A percentile compares a stretch with the other conserved stretches of the same genome.
These are phyloP conservation scores for Gopherus flavomarginatus DNA, from an alignment of 2,113 vertebrate genomes.

Conservation along the genomic window DNA sequence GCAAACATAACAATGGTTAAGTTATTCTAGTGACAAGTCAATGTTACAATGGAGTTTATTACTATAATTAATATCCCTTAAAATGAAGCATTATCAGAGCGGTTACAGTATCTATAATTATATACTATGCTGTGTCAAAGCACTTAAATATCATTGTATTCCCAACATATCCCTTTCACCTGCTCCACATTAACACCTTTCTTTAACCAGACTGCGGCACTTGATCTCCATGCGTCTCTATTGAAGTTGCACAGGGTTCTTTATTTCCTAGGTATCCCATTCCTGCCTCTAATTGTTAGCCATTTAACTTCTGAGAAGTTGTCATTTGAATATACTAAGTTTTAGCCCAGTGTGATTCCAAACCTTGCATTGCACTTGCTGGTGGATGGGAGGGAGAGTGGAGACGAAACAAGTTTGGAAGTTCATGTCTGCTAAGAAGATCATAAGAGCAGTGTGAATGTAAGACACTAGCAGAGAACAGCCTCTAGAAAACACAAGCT, in stretches of 20 bases:
- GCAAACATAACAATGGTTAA: slow-evolving; percentile 15
- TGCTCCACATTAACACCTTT: slow-evolving; percentile 4
- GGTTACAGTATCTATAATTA: slow-evolving; percentile 37
- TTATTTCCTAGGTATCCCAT: slow-evolving; percentile 3
- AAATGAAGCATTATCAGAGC: slow-evolving; percentile 24
- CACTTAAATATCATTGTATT: neutral
- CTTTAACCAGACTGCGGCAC: slow-evolving; percentile 26
- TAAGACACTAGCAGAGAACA: neutral
- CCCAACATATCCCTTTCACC: slow-evolving; percentile 15
- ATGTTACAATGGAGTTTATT: slow-evolving; percentile 12
- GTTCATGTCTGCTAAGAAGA: neutral
- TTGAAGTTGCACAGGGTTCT: neutral
- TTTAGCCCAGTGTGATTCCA: neutral
- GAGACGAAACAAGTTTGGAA: slow-evolving; percentile 3
- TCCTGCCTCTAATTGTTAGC: neutral
- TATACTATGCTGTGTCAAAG: slow-evolving; percentile 4
- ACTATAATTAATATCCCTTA: slow-evolving; percentile 11
- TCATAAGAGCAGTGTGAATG: neutral
- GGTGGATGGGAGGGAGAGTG: neutral
- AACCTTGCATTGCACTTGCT: neutral
- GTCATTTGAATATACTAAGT: neutral
- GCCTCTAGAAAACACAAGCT: neutral
- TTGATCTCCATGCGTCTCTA: slow-evolving; percentile 1
- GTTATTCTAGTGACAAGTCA: slow-evolving; percentile 13
- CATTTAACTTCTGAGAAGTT: slow-evolving; percentile 23